A percentile compares a stretch with the other conserved stretches of the same genome.
These are phyloP conservation scores for Coregonus suidteri DNA, from an alignment of 2,797 vertebrate species.

Conservation along the genomic window DNA sequence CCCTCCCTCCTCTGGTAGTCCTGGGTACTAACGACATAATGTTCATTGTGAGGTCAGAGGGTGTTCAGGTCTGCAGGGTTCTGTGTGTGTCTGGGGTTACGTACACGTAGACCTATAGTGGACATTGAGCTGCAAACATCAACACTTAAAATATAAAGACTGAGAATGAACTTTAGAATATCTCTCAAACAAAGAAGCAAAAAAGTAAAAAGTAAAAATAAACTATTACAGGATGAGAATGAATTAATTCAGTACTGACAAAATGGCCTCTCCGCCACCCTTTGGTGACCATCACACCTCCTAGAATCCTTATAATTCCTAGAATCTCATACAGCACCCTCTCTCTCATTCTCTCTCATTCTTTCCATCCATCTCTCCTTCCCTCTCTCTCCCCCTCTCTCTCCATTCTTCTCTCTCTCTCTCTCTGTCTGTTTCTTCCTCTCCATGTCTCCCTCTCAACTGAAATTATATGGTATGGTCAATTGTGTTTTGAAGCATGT, in stretches of 20 bases:
- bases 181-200: not conserved
- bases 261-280: not conserved
- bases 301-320: not conserved
- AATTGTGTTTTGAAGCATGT: not conserved
- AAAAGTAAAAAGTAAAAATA: not conserved
- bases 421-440: not conserved
- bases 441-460: not conserved
- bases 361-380: not conserved
- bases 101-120: not conserved
- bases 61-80: not conserved
- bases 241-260: not conserved
- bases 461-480: not conserved
- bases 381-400: not conserved
- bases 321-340: not conserved
- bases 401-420: not conserved
- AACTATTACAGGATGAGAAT: not conserved
- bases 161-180: not conserved
- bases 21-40: constrained; percentile 26
- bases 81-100: not conserved
- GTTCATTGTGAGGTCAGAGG: constrained; percentile 30
- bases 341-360: not conserved
- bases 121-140: not conserved
- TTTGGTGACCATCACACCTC: not conserved
- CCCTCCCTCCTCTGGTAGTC: constrained; percentile 10
- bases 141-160: not conserved